These are phyloP conservation scores for Melipona bicolor DNA, from an alignment of 2,888 invertebrate species.

Conservation along the genomic window DNA sequence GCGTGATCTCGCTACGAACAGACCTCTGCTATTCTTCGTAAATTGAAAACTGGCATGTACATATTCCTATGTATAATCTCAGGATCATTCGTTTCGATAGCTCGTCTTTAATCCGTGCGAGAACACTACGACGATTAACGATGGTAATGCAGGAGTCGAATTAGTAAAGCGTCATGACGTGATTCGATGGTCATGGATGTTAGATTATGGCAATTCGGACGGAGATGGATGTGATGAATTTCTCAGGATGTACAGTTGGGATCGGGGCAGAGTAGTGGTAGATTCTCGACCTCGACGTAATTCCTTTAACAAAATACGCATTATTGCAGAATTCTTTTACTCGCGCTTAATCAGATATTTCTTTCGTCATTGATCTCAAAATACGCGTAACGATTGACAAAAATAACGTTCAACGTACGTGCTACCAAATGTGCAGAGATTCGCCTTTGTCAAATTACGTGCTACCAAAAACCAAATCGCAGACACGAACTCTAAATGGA, in stretches of 20 bases:
- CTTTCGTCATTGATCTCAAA: background rate
- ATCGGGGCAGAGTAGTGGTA: background rate
- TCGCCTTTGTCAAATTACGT: background rate
- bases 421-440: background rate
- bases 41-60: background rate
- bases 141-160: constrained; percentile 72
- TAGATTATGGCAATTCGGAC: constrained; percentile 41
- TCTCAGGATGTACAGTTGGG: constrained; percentile 21
- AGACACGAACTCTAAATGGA: background rate
- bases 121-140: constrained; percentile 65
- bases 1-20: constrained; percentile 68
- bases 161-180: constrained; percentile 70
- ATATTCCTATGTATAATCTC: background rate
- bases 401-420: background rate
- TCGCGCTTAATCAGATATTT: too few species aligned
- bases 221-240: constrained; percentile 28
- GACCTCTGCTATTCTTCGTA: background rate
- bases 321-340: background rate
- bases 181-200: constrained; percentile 59
- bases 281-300: constrained; percentile 61
- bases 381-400: background rate
- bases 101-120: constrained; percentile 61
- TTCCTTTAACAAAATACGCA: background rate
- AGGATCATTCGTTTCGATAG: background rate
- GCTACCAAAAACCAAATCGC: background rate